Base-by-base conservation (phyloP, 2,888 invertebrate genomes). In the Chloroclystis v-ata region DNA sequence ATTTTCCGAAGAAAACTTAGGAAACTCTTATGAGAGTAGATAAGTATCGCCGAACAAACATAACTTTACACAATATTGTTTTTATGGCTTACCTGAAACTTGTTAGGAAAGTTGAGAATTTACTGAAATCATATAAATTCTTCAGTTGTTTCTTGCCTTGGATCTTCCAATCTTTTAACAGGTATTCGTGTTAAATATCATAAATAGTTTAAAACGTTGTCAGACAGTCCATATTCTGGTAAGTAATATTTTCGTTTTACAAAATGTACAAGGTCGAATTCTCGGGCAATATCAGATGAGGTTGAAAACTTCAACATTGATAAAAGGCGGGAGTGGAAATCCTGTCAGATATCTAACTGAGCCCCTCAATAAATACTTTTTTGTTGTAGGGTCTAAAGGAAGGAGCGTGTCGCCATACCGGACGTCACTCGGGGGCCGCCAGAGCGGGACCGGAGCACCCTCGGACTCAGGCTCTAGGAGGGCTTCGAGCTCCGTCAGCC, bases 401-500 rank as follows among this genome's bases (percentile, higher is more conserved):
- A 86, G 91, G 49, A 91, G 90, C 63, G 89, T 89, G 40, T 92
- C 92, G 0, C 92, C 92, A 0, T 92, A 92, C 75, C 82, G 91
- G 47, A 85, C 89, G 1, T 88, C 89, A 1, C 42, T 87, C 53
- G 74, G 69, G 1, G 89, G 87, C 13, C 75, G 89, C 4, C 86
- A 84, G 54, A 75, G 82, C 11, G 80, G 82, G 0, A 63, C 76
- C 0, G 86, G 79, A 0, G 75, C 76, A 0, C 79, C 89, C 43
- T 90, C 90, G 0, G 92, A 92, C 45, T 78, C 83, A 0, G 91
- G 91, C 0, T 92, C 92, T 0, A 82, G 93, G 43, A 80, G 93
- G 51, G 92, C 93, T 1, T 93, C 93, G 60, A 93, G 92, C 67
- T 93, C 92, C 20, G 92, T 93, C 13, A 93, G 93, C 60, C 93